Evolutionary conservation across 2,888 invertebrate genomes (phyloP), one percentile per base, ranked within the genome.

Genomic region (Auanema freiburgensis): DNA sequence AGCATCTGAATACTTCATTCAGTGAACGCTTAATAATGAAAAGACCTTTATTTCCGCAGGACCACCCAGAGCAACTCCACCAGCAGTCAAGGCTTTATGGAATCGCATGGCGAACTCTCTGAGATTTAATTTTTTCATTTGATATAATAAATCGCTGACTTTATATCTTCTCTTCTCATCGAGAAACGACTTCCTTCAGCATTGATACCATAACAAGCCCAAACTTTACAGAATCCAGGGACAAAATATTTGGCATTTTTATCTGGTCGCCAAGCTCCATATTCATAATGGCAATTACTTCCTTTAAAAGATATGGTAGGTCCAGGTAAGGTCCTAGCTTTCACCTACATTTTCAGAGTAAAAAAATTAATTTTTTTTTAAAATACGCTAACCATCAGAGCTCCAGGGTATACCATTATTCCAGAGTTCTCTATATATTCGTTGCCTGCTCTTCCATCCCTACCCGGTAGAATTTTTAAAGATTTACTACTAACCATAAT

Each of bases 311-410:
- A 12, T 5, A 73, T 51, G 11, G 18, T 41, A 1, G 72, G 71
- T n/a, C 52, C 23, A 1, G 60, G 62, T 42, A 76, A 59, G 6
- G 60, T 72, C 8, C 49, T 51, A 21, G 60, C 59, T 56, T 57
- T n/a, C 58, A 63, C 10, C 6, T n/a, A 49, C 12, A 56, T 16
- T 14, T 11, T 10, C 11, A 50, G n/a, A n/a, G n/a, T n/a, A n/a
- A n/a, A n/a, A n/a, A n/a, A n/a, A n/a, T n/a, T n/a, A n/a, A n/a
- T n/a, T n/a, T n/a, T n/a, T n/a, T n/a, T n/a, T n/a, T n/a, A n/a
- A n/a, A n/a, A n/a, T n/a, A n/a, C n/a, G 24, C 33, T n/a, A 12
- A 64, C 67, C 43, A 24, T 50, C 33, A 76, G 42, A 14, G 73
- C 66, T 6, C 57, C 57, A n/a, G 53, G 23, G 18, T 52, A 52